Evolutionary conservation across 1,140 invertebrate genomes (phyloP), one percentile per base, ranked within the genome.

Genomic region (Drosophila parabipectinata): DNA sequence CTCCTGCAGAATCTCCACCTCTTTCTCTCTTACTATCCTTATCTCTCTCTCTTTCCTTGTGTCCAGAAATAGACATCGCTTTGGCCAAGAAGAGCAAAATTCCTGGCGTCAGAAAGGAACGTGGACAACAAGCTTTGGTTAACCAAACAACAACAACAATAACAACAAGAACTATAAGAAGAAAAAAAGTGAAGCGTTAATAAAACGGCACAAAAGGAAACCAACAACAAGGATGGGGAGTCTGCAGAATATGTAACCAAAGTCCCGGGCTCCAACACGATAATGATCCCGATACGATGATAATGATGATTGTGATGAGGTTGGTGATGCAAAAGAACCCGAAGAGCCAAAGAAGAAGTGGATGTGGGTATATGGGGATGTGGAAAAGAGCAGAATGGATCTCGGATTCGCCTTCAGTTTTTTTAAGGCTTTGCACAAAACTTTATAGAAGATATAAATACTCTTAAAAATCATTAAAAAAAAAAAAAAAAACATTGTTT

Each of bases 151-250:
- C 26, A 28, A 37, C 7, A 7, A 5, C 21, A 21, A 21, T 2
- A 21, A 21, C 21, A 21, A 21, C 21, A 21, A 21, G 18, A 18
- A 18, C 18, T 18, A 18, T 1, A 18, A 4, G 18, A 3, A 12
- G 12, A 53, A 64, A 83, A 84, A 84, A 84, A 84, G 77, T 85
- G 77, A 84, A 84, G 80, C 81, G 81, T 85, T 69, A 79, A 84
- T 84, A 85, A 80, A 84, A 84, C 80, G 80, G 80, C 81, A 84
- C 77, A 85, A 84, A 85, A 79, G 77, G 72, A 85, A 81, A 72
- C 77, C 56, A 67, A 62, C 74, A 78, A 80, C 59, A 54, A 62
- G 41, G 41, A 67, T 26, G 15, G 18, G 52, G 59, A 74, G 72
- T 67, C 60, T 76, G 73, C 57, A 67, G 44, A 76, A 67, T 66